Evolutionary conservation across 2,113 vertebrate genomes (phyloP), one percentile per base, ranked within the genome.

Genomic region (Redunca redunca): DNA sequence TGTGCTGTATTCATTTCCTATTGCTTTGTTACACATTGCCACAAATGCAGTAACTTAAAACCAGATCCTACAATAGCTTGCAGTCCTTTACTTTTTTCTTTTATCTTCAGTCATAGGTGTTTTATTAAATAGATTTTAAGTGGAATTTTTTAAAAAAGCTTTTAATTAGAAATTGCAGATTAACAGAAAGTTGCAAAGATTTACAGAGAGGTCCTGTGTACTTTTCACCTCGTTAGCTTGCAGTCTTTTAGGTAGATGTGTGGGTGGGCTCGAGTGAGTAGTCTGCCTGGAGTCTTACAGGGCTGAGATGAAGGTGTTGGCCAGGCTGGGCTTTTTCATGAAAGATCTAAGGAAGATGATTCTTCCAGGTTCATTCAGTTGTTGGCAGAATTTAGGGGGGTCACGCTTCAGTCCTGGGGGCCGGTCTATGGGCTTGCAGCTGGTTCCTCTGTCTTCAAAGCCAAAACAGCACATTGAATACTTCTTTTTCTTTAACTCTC

Each of bases 391-490:
- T 86, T 67, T 12, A 23, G 30, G 57, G 17, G 17, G 17, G 36
- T 62, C 30, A 6, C 15, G 57, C 30, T 53, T 4, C 2, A 11
- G 23, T 33, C 25, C 9, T 2, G 55, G 36, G 55, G 55, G 36
- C 74, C 36, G 12, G 9, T 30, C 14, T 78, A 46, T 77, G 87
- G 26, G 30, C 23, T 62, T 40, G 52, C 28, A 33, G 10, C 6
- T 53, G 0, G 4, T 11, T 48, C 33, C 33, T 77, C 19, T 17
- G 2, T 58, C 64, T 78, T 64, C 77, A 91, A 83, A 93, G 60
- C 36, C 6, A n/a, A 33, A 40, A 26, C 4, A 85, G 40, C 36
- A 30, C 28, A 48, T 0, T 0, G 33, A 62, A 4, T 30, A 5
- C 23, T 36, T 57, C 74, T 23, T 4, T 19, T 26, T 33, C 52